These are phyloP conservation scores for Phylloscopus trochilus DNA, from an alignment of 2,113 vertebrate genomes.

Conservation along the genomic window DNA sequence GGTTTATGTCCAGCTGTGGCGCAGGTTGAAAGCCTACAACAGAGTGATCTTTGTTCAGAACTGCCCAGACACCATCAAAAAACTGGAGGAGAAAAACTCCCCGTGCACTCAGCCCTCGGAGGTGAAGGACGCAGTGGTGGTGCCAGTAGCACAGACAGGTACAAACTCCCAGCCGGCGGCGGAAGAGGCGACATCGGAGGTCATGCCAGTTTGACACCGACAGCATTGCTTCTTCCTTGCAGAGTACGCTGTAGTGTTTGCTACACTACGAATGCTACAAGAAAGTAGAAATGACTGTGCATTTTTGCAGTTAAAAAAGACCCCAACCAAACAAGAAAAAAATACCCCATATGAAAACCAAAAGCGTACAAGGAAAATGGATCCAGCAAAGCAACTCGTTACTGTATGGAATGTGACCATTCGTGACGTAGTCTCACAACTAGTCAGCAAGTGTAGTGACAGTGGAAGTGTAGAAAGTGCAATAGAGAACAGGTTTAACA, in stretches of 20 bases:
- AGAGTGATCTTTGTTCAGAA: constrained; percentile 97
- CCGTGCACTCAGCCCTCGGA: constrained; percentile 60
- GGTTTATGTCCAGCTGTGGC: constrained; percentile 95
- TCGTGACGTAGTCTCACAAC: constrained; percentile 35
- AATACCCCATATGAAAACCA: background rate
- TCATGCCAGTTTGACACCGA: constrained; percentile 81
- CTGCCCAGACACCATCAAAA: constrained; percentile 90
- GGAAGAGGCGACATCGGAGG: constrained; percentile 70
- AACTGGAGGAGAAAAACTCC: constrained; percentile 74
- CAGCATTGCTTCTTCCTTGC: background rate
- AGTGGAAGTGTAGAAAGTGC: constrained; percentile 36
- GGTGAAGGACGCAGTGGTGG: constrained; percentile 73
- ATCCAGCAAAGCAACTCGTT: constrained; percentile 28
- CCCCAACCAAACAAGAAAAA: background rate
- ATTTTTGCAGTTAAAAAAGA: background rate
- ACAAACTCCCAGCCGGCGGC: constrained; percentile 70
- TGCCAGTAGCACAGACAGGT: constrained; percentile 73
- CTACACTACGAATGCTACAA: constrained; percentile 28
- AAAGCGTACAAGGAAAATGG: constrained; percentile 12
- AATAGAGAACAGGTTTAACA: constrained; percentile 40
- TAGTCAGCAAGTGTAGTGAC: constrained; percentile 54
- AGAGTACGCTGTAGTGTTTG: background rate
- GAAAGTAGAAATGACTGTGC: constrained; percentile 33
- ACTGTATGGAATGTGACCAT: constrained; percentile 43
- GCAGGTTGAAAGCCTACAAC: constrained; percentile 95